Base-by-base conservation (phyloP, 1,140 invertebrate genomes). In the Drosophila insularis region DNA sequence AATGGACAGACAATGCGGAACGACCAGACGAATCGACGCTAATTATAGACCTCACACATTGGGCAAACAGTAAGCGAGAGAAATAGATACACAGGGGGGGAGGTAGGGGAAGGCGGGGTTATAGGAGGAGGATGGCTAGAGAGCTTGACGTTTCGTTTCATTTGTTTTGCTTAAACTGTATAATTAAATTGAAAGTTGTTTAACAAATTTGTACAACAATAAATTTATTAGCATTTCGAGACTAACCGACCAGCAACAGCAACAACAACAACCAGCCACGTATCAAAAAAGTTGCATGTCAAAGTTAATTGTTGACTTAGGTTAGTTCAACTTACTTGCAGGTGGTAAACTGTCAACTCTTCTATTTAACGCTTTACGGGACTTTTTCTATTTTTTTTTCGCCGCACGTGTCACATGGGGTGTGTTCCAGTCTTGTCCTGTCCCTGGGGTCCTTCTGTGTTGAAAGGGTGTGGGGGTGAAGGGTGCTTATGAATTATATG, bases 161-260 rank as follows among this genome's bases (percentile, higher is more conserved):
- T 78, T 78, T 58, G 55, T 58, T 35, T 50, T 14, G 32, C 55
- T 58, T 58, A 58, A 58, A 58, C 35, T 71, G 73, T 76, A 68
- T 78, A 78, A 78, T 78, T 78, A 78, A 78, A 68, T 67, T 76
- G 43, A 72, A 78, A 58, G 68, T 75, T 78, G 76, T 78, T 75
- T 78, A 76, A 78, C 76, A 78, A 78, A 75, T 78, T 72, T 78
- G 76, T 75, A 75, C 73, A 64, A 78, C 68, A 78, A 78, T 78
- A 78, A 78, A 78, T 78, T 78, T 75, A 78, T 78, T 78, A 78
- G 68, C 73, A 78, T 60, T 63, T 50, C 17, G 68, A 37, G 37
- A 69, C 58, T 10, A 46, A 8, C 17, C 32, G 32, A 56, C 11
- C 4, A 35, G 17, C 23, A 58, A 10, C 11, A 56, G 4, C 54